A percentile compares a stretch with the other conserved stretches of the same genome.
phyloP scores from a whole-genome alignment of 2,113 vertebrate genomes.

The Cichladusa arquata region DNA sequence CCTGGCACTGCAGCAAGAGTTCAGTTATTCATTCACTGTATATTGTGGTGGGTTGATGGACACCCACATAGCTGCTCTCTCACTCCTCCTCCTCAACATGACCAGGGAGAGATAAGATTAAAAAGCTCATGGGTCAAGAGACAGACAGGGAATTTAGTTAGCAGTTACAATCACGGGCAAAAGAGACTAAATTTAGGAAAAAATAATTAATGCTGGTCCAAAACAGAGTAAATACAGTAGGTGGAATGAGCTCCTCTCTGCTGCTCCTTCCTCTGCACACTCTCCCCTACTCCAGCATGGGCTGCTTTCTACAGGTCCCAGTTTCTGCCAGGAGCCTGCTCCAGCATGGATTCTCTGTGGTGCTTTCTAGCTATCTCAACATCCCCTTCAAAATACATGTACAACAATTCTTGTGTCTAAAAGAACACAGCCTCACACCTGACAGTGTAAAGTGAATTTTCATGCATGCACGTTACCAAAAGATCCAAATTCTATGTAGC shows the following conservation, averaged over 20 bases:
- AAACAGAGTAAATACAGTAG: not conserved
- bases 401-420: not conserved
- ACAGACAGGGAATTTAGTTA: not conserved
- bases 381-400: not conserved
- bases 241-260: not conserved
- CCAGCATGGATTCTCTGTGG: not conserved
- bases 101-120: not conserved
- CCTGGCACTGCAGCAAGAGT: not conserved
- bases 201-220: not conserved
- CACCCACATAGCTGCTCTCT: not conserved
- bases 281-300: not conserved
- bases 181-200: not conserved
- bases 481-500: not conserved
- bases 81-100: not conserved
- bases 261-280: fast-evolving
- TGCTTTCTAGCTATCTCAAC: not conserved
- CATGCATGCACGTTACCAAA: not conserved
- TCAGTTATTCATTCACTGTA: not conserved
- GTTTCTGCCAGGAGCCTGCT: not conserved
- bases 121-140: not conserved
- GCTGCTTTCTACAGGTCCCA: not conserved
- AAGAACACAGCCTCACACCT: not conserved
- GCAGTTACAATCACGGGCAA: not conserved
- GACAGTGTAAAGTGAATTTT: not conserved
- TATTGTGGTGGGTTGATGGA: not conserved